Evolutionary conservation across 1,140 invertebrate species (phyloP).

Genomic region (Drosophila pachea): DNA sequence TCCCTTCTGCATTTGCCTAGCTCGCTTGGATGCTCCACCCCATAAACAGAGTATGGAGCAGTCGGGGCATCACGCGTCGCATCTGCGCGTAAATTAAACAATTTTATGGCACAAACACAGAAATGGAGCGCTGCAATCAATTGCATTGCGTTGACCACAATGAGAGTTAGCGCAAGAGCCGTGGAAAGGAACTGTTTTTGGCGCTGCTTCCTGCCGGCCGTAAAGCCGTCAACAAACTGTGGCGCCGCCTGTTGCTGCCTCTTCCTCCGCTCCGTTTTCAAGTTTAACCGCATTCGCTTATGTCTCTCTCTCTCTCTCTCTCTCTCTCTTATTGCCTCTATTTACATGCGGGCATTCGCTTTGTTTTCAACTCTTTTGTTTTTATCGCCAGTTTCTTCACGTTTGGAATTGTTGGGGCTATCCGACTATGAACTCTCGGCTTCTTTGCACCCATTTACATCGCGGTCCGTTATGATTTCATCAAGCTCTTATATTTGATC

Average conservation of each 20-base stretch:
- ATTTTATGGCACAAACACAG: slow-evolving; percentile 54
- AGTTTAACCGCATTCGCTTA: slow-evolving; percentile 37
- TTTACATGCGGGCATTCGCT: slow-evolving; percentile 9
- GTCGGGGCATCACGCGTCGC: slow-evolving; percentile 62
- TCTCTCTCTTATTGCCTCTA: not conserved
- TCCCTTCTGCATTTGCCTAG: no score
- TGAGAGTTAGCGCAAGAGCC: slow-evolving; percentile 32
- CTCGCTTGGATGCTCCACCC: not conserved
- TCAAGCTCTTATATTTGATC: not conserved
- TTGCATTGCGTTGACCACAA: slow-evolving; percentile 49
- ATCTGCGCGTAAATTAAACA: slow-evolving; percentile 60
- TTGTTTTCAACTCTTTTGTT: slow-evolving; percentile 35
- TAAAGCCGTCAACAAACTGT: slow-evolving; percentile 21
- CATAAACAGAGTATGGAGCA: not conserved
- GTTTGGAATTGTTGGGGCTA: slow-evolving; percentile 5
- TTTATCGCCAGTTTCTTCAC: slow-evolving; percentile 40
- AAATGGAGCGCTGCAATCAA: slow-evolving; percentile 52
- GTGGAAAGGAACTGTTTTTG: slow-evolving; percentile 24
- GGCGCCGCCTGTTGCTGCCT: not conserved
- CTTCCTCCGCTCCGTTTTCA: slow-evolving; percentile 29
- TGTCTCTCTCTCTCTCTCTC: not conserved
- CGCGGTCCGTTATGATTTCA: not conserved
- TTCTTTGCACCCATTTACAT: slow-evolving; percentile 17
- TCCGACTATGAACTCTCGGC: slow-evolving; percentile 9
- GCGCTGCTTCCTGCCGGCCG: slow-evolving; percentile 22